Evolutionary conservation across 2,888 invertebrate species (phyloP).

Genomic region (Muscina levida): DNA sequence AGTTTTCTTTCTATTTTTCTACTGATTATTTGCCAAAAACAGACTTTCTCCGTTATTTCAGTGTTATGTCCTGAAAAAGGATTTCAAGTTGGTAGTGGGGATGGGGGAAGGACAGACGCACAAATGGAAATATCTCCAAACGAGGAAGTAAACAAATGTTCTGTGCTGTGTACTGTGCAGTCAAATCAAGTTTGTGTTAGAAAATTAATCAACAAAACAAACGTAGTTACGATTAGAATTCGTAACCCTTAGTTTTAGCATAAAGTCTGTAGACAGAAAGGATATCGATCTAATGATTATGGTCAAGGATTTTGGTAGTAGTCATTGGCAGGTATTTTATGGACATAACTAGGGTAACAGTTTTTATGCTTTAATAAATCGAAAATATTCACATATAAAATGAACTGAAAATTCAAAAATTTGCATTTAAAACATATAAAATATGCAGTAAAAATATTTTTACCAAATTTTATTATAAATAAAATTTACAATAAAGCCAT

Average conservation of each 20-base stretch:
- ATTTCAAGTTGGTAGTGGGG: not conserved
- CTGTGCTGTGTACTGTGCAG: conserved; percentile 31
- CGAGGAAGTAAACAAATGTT: conserved; percentile 59
- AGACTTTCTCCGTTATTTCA: conserved; percentile 56
- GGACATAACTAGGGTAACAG: no score
- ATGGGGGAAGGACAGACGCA: not conserved
- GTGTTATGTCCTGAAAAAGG: conserved; percentile 11
- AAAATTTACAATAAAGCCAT: no score
- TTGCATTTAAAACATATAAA: no score
- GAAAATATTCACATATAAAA: no score
- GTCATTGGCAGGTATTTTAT: no score
- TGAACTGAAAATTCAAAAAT: no score
- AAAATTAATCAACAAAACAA: conserved; percentile 70
- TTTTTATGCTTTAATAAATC: no score
- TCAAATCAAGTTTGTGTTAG: conserved; percentile 65
- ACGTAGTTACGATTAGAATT: conserved; percentile 52
- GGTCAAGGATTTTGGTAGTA: no score
- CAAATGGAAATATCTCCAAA: conserved; percentile 6
- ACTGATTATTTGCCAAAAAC: conserved; percentile 70
- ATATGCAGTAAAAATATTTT: no score
- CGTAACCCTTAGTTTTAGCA: conserved; percentile 54
- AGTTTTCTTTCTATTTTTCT: conserved; percentile 31
- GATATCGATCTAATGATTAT: not conserved
- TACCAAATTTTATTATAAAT: no score
- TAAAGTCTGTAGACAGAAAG: not conserved